Evolutionary conservation across 2,113 vertebrate genomes (phyloP), one percentile per base, ranked within the genome.

Genomic region (Perca schrenkii): DNA sequence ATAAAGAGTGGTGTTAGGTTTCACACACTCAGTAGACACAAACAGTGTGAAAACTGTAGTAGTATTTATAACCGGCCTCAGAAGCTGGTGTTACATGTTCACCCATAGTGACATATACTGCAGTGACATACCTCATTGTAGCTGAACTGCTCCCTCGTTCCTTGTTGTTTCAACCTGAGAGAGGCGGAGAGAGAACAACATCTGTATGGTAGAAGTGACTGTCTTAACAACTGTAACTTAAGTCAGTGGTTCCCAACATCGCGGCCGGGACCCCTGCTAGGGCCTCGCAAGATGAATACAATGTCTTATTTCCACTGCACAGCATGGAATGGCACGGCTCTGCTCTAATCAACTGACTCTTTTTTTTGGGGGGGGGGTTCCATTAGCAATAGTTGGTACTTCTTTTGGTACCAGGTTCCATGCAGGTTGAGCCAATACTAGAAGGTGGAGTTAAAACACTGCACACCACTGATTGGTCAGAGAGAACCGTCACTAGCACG

Each of bases 121-220:
- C 76, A 83, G 63, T 13, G 10, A 82, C 77, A 56, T 94, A 96
- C 96, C 96, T 96, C 95, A 49, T 95, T 96, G 93, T 96, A 96
- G 87, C 96, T 96, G 91, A 96, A 96, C 89, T 95, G 95, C 88
- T 95, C 94, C 86, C 96, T 91, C 0, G 95, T 93, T 78, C 95
- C 95, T 86, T 96, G 96, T 82, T 96, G 95, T 85, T 96, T 96
- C 87, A 96, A 94, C 85, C 96, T 96, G 87, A 74, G 53, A 63
- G 49, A 67, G 43, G 76, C 14, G 86, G 67, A 92, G 36, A 83
- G 28, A 89, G 21, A 47, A 70, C n/a, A 75, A 83, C 40, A 78
- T 81, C 52, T 74, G 85, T 47, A 62, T 1, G 16, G 67, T 8
- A 19, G 49, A 36, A 50, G 21, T 8, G 50, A 60, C 22, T 31